Conservation (phyloP, 2,888 invertebrate genomes). For the Eupithecia exiguata region DNA sequence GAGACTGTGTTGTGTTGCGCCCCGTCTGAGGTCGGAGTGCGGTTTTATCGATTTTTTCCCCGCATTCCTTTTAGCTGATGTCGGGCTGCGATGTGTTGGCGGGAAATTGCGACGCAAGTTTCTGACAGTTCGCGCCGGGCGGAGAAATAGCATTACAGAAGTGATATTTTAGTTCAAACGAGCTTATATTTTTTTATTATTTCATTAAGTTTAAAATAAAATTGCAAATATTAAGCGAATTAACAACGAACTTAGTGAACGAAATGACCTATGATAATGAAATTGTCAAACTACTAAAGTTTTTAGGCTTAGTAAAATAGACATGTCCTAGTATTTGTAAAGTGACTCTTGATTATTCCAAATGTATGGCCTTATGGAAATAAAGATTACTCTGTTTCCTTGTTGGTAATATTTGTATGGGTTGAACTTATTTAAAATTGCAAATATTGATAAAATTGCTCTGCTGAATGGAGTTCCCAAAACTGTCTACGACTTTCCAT, state of each 20-base stretch:
- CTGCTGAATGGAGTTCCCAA: too few relatives aligned
- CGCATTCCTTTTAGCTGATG: constrained; percentile 49
- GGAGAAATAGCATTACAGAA: neutral
- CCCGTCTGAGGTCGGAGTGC: constrained; percentile 60
- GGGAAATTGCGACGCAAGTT: constrained; percentile 49
- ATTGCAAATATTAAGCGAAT: neutral
- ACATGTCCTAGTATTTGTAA: neutral
- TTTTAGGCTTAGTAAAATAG: too few relatives aligned
- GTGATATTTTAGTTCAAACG: constrained; percentile 1
- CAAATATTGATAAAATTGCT: neutral
- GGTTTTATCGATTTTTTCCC: constrained; percentile 68
- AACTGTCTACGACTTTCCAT: too few relatives aligned
- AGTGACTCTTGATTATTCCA: neutral
- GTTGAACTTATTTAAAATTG: neutral
- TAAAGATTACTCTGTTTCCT: neutral
- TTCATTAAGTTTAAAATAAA: neutral
- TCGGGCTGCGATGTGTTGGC: constrained; percentile 49
- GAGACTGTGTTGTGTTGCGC: constrained; percentile 60
- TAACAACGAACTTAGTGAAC: too few relatives aligned
- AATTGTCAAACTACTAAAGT: too few relatives aligned
- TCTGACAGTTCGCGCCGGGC: constrained; percentile 36
- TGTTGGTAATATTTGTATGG: neutral
- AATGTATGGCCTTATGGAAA: neutral
- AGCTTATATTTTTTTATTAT: neutral
- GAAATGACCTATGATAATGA: too few relatives aligned